Evolutionary conservation across 2,888 invertebrate genomes (phyloP).

Genomic region (Steinernema hermaphroditum): DNA sequence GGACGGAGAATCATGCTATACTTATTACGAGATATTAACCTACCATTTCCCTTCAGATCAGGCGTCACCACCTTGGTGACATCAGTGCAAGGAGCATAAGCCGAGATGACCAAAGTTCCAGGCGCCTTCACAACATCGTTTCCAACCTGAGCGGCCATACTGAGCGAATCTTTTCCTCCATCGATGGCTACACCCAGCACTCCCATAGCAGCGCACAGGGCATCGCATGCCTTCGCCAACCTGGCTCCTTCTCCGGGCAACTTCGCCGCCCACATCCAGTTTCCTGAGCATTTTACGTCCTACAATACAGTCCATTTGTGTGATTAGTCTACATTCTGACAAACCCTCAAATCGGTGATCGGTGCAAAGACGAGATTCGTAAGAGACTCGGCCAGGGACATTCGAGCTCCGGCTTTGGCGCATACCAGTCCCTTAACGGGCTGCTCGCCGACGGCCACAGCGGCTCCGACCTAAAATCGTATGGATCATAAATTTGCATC

Average conservation of each 20-base stretch:
- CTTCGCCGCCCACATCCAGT: conserved; percentile 99
- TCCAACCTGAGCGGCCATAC: conserved; percentile 81
- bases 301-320: conserved; percentile 64
- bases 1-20: too few species aligned
- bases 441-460: conserved; percentile 94
- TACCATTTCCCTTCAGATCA: conserved; percentile 75
- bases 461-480: conserved; percentile 76
- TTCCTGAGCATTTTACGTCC: conserved; percentile 97
- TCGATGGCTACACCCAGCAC: conserved; percentile 85
- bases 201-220: conserved; percentile 84
- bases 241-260: conserved; percentile 86
- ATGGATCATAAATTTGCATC: conserved; percentile 9
- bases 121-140: conserved; percentile 68
- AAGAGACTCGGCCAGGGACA: conserved; percentile 90
- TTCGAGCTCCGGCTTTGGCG: conserved; percentile 83
- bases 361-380: conserved; percentile 84
- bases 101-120: conserved; percentile 90
- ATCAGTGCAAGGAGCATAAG: conserved; percentile 92
- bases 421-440: conserved; percentile 87
- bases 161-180: conserved; percentile 94
- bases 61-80: conserved; percentile 84
- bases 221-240: conserved; percentile 82
- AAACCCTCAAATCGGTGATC: conserved; percentile 71
- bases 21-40: too few species aligned
- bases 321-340: too few species aligned